Evolutionary conservation across 2,113 vertebrate genomes (phyloP).

Genomic region (Podarcis muralis): DNA sequence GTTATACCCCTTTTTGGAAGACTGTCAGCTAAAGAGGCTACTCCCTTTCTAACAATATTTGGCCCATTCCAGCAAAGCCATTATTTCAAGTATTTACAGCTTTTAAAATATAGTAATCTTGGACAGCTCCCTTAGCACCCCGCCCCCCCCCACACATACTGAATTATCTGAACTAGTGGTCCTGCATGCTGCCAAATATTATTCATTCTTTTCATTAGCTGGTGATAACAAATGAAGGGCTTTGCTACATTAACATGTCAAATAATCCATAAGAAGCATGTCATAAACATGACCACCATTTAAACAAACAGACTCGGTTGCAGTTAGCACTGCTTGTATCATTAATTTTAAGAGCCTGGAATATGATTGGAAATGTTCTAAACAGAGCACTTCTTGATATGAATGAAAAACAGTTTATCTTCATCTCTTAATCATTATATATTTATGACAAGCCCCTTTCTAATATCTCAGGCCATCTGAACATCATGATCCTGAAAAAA

Average conservation of each 20-base stretch:
- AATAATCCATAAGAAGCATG: neutral
- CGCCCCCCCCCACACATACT: neutral
- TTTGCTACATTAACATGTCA: neutral
- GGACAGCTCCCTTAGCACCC: neutral
- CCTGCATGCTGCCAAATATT: neutral
- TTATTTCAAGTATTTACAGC: slow-evolving; percentile 50
- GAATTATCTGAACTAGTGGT: neutral
- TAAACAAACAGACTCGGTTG: neutral
- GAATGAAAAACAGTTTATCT: neutral
- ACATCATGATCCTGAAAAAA: neutral
- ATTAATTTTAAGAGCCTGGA: neutral
- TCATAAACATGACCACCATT: neutral
- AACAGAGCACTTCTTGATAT: neutral
- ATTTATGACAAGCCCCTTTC: neutral
- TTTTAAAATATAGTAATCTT: slow-evolving; percentile 31
- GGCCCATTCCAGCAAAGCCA: neutral
- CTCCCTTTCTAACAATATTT: slow-evolving; percentile 31
- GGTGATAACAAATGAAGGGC: neutral
- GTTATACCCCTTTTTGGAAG: slow-evolving; percentile 37
- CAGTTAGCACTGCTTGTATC: neutral
- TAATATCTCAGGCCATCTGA: neutral
- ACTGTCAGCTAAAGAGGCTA: slow-evolving; percentile 46
- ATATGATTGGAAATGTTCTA: neutral
- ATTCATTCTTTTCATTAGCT: neutral
- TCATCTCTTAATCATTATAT: neutral